Evolutionary conservation across 2,888 invertebrate species (phyloP).

Genomic region (Cheilosia impressa): DNA sequence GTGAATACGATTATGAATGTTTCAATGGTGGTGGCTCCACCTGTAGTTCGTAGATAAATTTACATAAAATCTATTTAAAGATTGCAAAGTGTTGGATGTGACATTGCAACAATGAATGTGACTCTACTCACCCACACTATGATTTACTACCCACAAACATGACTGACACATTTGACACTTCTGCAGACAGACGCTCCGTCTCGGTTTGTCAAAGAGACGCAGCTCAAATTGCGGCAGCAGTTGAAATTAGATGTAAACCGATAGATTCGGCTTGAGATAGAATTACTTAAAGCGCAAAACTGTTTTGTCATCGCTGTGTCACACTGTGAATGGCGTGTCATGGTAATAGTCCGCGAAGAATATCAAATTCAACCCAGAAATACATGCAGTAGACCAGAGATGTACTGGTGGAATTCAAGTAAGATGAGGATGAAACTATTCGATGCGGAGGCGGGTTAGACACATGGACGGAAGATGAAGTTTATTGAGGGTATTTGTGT

Average conservation of each 20-base stretch:
- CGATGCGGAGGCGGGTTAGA: not conserved
- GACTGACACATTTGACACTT: constrained; percentile 55
- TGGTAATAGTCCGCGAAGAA: constrained; percentile 8
- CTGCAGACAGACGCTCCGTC: constrained; percentile 22
- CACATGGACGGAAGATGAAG: not conserved
- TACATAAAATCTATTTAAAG: not conserved
- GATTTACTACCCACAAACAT: constrained; percentile 26
- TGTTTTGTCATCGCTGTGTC: constrained; percentile 51
- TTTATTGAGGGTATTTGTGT: constrained; percentile 3
- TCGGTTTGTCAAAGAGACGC: not conserved
- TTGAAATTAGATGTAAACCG: constrained; percentile 19
- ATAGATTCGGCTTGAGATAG: constrained; percentile 35
- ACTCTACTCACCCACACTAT: constrained; percentile 11
- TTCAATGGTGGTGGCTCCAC: constrained; percentile 20
- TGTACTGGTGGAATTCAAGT: not conserved
- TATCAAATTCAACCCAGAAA: constrained; percentile 10
- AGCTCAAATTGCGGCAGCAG: constrained; percentile 24
- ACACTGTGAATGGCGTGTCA: constrained; percentile 6
- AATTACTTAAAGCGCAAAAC: constrained; percentile 50
- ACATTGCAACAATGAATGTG: constrained; percentile 47
- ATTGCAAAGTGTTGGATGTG: constrained; percentile 4
- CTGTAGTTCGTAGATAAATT: not conserved
- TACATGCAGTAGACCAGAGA: not conserved
- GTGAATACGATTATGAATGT: constrained; percentile 49
- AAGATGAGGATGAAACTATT: not conserved